These are phyloP conservation scores for Caenorhabditis inopinata DNA, from an alignment of 1,140 invertebrate species.

Conservation along the genomic window DNA sequence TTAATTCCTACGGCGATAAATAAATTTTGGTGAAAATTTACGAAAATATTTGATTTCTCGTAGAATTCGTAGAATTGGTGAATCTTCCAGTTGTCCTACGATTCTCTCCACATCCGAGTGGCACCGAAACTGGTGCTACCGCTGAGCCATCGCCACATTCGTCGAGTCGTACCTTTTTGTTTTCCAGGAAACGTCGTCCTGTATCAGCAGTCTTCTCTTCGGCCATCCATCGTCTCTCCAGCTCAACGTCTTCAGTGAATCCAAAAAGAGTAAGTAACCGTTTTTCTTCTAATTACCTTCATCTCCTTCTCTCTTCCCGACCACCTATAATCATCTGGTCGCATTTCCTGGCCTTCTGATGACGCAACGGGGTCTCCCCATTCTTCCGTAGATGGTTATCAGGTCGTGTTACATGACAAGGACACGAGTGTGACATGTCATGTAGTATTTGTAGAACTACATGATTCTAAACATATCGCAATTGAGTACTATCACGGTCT, in stretches of 20 bases:
- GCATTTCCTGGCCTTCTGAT: constrained; percentile 1
- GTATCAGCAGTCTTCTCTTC: constrained; percentile 42
- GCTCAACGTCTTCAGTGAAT: background rate
- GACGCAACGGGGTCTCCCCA: background rate
- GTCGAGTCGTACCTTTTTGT: background rate
- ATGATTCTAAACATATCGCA: background rate
- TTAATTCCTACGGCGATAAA: no score
- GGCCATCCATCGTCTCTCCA: constrained; percentile 35
- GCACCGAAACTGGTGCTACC: no score
- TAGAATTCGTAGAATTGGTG: no score
- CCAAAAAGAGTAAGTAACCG: constrained; percentile 35
- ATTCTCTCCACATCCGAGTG: no score
- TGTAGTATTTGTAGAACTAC: background rate
- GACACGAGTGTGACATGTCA: constrained; percentile 32
- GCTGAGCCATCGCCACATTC: no score
- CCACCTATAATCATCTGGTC: constrained; percentile 22
- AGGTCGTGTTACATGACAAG: constrained; percentile 28
- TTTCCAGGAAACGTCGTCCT: constrained; percentile 42
- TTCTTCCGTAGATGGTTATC: constrained; percentile 1
- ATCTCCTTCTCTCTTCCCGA: background rate
- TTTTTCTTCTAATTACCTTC: background rate
- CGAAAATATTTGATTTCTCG: no score
- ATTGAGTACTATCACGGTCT: no score
- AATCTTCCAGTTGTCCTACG: no score
- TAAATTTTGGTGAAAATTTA: no score